A percentile compares a stretch with the other conserved stretches of the same genome.
Conservation (phyloP, 2,888 invertebrate genomes). For the Nomada fabriciana region DNA sequence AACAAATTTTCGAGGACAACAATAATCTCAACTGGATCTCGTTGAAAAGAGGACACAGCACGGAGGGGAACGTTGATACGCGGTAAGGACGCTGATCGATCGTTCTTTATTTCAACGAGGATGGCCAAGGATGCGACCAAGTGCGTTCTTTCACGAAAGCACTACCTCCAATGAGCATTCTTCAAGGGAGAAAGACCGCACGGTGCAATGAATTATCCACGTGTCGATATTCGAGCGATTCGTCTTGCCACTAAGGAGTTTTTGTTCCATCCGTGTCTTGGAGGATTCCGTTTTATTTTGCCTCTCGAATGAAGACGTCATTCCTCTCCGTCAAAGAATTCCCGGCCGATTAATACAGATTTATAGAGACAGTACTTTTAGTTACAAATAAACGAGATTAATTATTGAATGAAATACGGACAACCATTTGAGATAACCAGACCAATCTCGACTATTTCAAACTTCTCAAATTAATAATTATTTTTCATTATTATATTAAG, state of each 20-base stretch:
- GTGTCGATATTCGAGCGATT: constrained; percentile 41
- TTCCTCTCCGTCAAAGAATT: neutral
- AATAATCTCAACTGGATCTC: too few relatives aligned
- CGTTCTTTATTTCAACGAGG: constrained; percentile 37
- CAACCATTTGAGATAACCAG: too few relatives aligned
- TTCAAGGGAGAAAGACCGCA: constrained; percentile 5
- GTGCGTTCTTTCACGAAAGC: constrained; percentile 43
- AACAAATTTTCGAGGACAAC: too few relatives aligned
- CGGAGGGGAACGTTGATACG: neutral
- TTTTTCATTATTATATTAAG: too few relatives aligned
- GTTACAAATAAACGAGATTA: too few relatives aligned
- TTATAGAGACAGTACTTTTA: too few relatives aligned
- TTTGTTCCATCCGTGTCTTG: too few relatives aligned
- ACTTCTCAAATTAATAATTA: too few relatives aligned
- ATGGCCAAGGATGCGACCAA: constrained; percentile 26
- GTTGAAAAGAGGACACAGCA: too few relatives aligned
- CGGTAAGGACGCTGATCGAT: constrained; percentile 54
- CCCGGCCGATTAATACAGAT: neutral
- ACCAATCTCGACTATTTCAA: too few relatives aligned
- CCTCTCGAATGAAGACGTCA: neutral
- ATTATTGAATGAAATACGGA: too few relatives aligned
- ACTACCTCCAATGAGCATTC: constrained; percentile 12
- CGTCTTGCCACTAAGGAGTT: constrained; percentile 4
- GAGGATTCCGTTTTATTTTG: neutral
- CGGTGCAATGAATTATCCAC: constrained; percentile 53